Evolutionary conservation across 2,888 invertebrate species (phyloP).

Genomic region (Pteria penguin): DNA sequence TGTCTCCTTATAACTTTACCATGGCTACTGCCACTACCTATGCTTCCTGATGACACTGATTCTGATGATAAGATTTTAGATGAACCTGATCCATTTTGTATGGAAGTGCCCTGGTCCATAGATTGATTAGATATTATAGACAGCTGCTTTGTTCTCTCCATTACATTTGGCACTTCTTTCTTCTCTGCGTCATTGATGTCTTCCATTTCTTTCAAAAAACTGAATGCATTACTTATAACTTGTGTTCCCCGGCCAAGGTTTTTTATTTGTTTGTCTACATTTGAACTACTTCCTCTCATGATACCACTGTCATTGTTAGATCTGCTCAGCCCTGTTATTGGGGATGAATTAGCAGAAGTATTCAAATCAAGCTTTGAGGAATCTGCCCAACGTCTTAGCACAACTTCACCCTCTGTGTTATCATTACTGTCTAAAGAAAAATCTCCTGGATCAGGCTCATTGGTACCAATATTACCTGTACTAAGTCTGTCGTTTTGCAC

Average conservation of each 20-base stretch:
- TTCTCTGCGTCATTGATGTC: constrained; percentile 6
- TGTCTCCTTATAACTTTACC: constrained; percentile 6
- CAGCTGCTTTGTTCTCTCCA: no score
- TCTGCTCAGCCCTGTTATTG: no score
- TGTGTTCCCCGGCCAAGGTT: constrained; percentile 45
- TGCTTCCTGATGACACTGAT: no score
- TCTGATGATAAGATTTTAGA: no score
- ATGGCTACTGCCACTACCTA: no score
- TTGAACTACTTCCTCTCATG: constrained; percentile 29
- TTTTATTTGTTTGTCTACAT: constrained; percentile 16
- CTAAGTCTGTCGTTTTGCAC: not conserved
- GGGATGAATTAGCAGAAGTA: not conserved
- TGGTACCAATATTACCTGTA: not conserved
- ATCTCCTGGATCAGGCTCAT: not conserved
- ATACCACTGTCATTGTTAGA: constrained; percentile 44
- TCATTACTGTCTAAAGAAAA: not conserved
- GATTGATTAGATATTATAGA: no score
- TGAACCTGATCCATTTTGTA: no score
- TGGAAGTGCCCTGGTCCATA: no score
- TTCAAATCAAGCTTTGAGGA: not conserved
- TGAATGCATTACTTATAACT: constrained; percentile 55
- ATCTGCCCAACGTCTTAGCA: not conserved
- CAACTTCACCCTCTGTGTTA: not conserved
- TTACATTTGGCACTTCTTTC: no score
- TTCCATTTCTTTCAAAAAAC: constrained; percentile 50